A percentile compares a stretch with the other conserved stretches of the same genome.
phyloP scores from a whole-genome alignment of 2,888 invertebrate genomes.

The Encarsia formosa region DNA sequence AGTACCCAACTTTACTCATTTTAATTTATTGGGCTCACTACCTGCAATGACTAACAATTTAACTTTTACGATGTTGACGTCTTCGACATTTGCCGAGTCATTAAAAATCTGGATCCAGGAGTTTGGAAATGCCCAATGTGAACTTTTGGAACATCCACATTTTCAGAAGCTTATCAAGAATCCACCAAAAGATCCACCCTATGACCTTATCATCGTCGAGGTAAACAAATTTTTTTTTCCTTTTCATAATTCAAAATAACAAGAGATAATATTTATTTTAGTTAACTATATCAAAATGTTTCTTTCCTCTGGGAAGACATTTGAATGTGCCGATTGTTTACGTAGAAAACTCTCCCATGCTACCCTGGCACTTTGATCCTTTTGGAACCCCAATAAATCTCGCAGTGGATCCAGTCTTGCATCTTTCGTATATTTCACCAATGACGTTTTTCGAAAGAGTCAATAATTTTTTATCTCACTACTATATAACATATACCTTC shows the following conservation, averaged over 20 bases:
- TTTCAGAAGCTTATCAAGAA: conserved; percentile 26
- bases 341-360: conserved; percentile 30
- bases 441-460: conserved; percentile 41
- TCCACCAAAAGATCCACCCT: conserved; percentile 35
- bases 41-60: conserved; percentile 15
- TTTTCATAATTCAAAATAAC: too few species aligned
- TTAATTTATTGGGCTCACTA: conserved; percentile 28
- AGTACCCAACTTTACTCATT: conserved; percentile 31
- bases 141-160: conserved; percentile 19
- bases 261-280: too few species aligned
- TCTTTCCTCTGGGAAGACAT: conserved; percentile 36
- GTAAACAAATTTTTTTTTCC: too few species aligned
- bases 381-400: conserved; percentile 35
- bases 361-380: conserved; percentile 36
- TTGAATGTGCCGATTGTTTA: conserved; percentile 38
- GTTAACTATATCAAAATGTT: too few species aligned
- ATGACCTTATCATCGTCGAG: conserved; percentile 37
- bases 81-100: conserved; percentile 6
- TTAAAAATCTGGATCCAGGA: conserved; percentile 13
- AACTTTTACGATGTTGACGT: neutral
- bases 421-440: conserved; percentile 20
- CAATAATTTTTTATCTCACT: conserved; percentile 29
- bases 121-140: conserved; percentile 18
- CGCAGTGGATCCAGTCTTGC: conserved; percentile 32
- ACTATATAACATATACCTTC: neutral